These are phyloP conservation scores for Montipora capitata DNA, from an alignment of 92 coral and sea anemone genomes.

Conservation along the genomic window DNA sequence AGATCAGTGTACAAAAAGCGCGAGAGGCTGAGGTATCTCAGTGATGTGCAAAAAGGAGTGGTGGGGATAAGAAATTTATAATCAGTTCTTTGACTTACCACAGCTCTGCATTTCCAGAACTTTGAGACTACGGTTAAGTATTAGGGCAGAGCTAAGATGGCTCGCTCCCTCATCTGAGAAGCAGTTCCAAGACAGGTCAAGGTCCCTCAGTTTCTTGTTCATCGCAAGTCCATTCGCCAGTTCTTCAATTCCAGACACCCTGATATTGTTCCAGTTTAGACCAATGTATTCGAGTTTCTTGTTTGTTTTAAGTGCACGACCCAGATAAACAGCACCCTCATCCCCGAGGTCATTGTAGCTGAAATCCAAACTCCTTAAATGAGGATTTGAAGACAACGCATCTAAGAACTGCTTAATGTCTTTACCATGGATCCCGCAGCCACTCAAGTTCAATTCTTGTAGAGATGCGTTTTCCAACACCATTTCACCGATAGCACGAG, in stretches of 20 bases:
- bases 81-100: conserved; percentile 5
- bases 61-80: no score
- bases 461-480: conserved; percentile 72
- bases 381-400: conserved; percentile 54
- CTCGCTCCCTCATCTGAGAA: conserved; percentile 76
- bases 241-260: conserved; percentile 42
- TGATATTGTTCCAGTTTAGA: conserved; percentile 78
- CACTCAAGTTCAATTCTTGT: conserved; percentile 61
- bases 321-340: conserved; percentile 56
- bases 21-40: no score
- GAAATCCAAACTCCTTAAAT: conserved; percentile 52
- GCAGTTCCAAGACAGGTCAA: conserved; percentile 77
- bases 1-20: no score
- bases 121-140: conserved; percentile 16
- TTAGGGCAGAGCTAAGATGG: conserved; percentile 35
- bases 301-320: conserved; percentile 41
- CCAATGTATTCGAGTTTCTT: conserved; percentile 58
- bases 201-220: conserved; percentile 43
- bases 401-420: conserved; percentile 61
- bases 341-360: conserved; percentile 79
- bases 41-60: no score
- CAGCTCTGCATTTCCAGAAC: conserved; percentile 49
- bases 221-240: conserved; percentile 57
- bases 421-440: conserved; percentile 71
- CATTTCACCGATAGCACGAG: conserved; percentile 71